Percentiles rank a stretch among this genome's conserved stretches.
phyloP scores from a whole-genome alignment of 2,888 invertebrate species.

The Argynnis bischoffii region DNA sequence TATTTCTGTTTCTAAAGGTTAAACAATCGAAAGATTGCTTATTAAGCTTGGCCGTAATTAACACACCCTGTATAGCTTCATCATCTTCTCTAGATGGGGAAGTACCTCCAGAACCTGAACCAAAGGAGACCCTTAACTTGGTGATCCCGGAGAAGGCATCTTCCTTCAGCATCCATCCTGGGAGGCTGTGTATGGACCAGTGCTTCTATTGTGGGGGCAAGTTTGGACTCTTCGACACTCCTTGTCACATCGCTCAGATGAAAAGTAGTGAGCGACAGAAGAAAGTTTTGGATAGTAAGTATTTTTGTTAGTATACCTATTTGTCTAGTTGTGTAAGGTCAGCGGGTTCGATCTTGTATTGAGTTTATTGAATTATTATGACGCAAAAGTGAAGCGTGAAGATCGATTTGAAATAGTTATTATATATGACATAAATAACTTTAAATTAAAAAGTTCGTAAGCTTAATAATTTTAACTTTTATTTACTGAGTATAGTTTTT shows the following conservation, averaged over 20 bases:
- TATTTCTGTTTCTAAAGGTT: too few relatives aligned
- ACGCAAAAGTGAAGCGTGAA: too few relatives aligned
- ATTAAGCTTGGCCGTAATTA: too few relatives aligned
- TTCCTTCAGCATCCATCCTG: constrained; percentile 93
- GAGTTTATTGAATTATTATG: too few relatives aligned
- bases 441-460: too few relatives aligned
- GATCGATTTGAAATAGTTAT: too few relatives aligned
- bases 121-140: constrained; percentile 83
- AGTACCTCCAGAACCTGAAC: constrained; percentile 66
- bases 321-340: too few relatives aligned
- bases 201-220: constrained; percentile 94
- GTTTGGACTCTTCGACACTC: constrained; percentile 92
- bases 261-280: constrained; percentile 91
- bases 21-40: too few relatives aligned
- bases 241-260: constrained; percentile 93
- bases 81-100: constrained; percentile 55
- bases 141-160: constrained; percentile 94
- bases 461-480: too few relatives aligned
- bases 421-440: too few relatives aligned
- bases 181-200: constrained; percentile 90
- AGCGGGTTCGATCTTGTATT: too few relatives aligned
- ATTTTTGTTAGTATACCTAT: neutral
- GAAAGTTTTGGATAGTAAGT: constrained; percentile 89
- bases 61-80: constrained; percentile 1
- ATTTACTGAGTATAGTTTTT: too few relatives aligned